Evolutionary conservation across 2,797 vertebrate species (phyloP).

Genomic region (Semaprochilodus insignis): DNA sequence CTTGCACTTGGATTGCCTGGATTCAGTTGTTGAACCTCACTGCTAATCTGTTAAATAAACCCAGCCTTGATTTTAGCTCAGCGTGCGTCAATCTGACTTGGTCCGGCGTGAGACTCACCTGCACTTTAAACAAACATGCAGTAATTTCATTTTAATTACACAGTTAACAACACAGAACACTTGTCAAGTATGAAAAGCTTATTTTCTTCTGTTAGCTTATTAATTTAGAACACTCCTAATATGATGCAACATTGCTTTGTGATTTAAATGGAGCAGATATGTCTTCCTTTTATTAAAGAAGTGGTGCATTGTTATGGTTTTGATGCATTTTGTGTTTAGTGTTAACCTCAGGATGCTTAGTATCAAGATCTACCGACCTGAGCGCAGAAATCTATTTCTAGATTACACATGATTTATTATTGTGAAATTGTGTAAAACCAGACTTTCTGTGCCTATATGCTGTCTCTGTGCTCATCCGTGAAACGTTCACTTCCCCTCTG

Average conservation of each 20-base stretch:
- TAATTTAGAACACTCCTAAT: background rate
- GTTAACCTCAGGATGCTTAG: background rate
- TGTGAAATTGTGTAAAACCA: slow-evolving; percentile 1
- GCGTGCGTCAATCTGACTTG: too few species aligned
- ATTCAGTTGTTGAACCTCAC: too few species aligned
- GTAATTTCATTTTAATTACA: background rate
- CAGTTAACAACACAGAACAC: background rate
- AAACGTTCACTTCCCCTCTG: background rate
- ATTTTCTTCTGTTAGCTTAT: background rate
- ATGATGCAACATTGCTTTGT: background rate
- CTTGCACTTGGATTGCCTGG: too few species aligned
- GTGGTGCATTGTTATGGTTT: background rate
- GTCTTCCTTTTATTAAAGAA: background rate
- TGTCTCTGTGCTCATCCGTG: background rate
- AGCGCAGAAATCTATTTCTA: background rate
- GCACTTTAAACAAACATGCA: background rate
- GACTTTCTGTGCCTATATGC: background rate
- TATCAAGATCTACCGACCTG: background rate
- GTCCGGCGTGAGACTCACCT: too few species aligned
- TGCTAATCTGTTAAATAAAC: too few species aligned
- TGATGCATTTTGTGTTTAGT: background rate
- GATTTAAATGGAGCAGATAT: background rate
- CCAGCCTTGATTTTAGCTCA: too few species aligned
- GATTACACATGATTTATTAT: background rate
- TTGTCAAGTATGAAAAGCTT: background rate